A percentile compares a stretch with the other conserved stretches of the same genome.
These are phyloP conservation scores for Agonopterix subpropinquella DNA, from an alignment of 2,888 invertebrate species.

Conservation along the genomic window DNA sequence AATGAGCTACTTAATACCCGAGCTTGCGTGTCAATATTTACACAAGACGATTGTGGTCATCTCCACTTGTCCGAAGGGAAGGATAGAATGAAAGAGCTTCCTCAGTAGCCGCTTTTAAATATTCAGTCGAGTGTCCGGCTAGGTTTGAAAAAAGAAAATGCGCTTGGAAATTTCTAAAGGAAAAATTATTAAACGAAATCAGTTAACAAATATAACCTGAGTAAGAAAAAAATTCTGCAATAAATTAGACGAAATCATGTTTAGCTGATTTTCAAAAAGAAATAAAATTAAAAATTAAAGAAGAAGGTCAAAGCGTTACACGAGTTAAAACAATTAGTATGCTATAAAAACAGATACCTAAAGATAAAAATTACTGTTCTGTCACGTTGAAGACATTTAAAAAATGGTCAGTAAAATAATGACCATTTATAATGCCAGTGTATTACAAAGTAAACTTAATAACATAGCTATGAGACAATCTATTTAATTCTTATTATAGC, in stretches of 20 bases:
- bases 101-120: conserved; percentile 6
- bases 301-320: too few species aligned
- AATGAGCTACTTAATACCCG: conserved; percentile 67
- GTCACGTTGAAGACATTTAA: conserved; percentile 22
- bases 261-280: too few species aligned
- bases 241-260: too few species aligned
- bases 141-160: too few species aligned
- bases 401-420: conserved; percentile 21
- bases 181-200: too few species aligned
- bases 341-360: neutral
- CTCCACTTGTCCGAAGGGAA: conserved; percentile 48
- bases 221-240: too few species aligned
- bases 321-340: too few species aligned
- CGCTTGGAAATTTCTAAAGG: too few species aligned
- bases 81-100: conserved; percentile 4
- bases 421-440: conserved; percentile 14
- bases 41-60: conserved; percentile 57
- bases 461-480: neutral
- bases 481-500: too few species aligned
- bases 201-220: too few species aligned
- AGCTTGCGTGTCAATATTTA: conserved; percentile 60
- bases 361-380: conserved; percentile 15
- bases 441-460: conserved; percentile 8
- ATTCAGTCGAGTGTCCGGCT: conserved; percentile 1
- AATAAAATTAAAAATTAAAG: too few species aligned